A percentile compares a stretch with the other conserved stretches of the same genome.
Evolutionary conservation across 1,140 invertebrate species (phyloP).

Genomic region (Magallana angulata): DNA sequence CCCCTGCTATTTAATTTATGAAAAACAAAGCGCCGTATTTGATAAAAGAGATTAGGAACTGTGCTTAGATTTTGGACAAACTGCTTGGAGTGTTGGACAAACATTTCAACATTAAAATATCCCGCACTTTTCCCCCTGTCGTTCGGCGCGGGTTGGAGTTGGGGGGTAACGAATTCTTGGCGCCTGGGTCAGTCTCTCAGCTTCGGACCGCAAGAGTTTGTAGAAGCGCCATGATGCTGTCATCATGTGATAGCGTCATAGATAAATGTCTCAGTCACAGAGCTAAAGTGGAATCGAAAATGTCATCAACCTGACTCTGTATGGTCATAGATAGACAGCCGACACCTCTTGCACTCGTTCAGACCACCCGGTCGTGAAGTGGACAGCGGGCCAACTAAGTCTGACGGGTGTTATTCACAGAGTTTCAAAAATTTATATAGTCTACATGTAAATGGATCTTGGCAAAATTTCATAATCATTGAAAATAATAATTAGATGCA

Average conservation of each 20-base stretch:
- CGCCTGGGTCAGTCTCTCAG: neutral
- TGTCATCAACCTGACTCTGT: neutral
- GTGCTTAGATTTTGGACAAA: slow-evolving; percentile 35
- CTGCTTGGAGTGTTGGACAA: slow-evolving; percentile 36
- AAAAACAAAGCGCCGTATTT: slow-evolving; percentile 29
- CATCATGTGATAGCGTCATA: slow-evolving; percentile 22
- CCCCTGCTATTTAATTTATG: slow-evolving; percentile 33
- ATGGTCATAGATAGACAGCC: neutral
- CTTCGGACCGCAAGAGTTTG: neutral
- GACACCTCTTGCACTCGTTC: neutral
- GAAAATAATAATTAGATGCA: too few species aligned
- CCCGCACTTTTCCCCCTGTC: neutral
- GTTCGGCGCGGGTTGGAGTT: neutral
- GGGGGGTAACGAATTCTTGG: slow-evolving; percentile 3
- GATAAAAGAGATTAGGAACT: slow-evolving; percentile 36
- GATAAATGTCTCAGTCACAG: slow-evolving; percentile 16
- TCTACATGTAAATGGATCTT: too few species aligned
- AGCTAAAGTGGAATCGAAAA: slow-evolving; percentile 20
- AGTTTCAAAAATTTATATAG: too few species aligned
- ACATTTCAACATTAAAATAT: slow-evolving; percentile 37
- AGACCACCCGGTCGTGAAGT: neutral
- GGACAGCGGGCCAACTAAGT: neutral
- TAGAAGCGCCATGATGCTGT: slow-evolving; percentile 28
- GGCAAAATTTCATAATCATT: too few species aligned
- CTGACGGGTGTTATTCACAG: neutral